Percentiles rank a stretch among this genome's conserved stretches.
Evolutionary conservation across 1,140 invertebrate species (phyloP).

Genomic region (Trachymyrmex septentrionalis): DNA sequence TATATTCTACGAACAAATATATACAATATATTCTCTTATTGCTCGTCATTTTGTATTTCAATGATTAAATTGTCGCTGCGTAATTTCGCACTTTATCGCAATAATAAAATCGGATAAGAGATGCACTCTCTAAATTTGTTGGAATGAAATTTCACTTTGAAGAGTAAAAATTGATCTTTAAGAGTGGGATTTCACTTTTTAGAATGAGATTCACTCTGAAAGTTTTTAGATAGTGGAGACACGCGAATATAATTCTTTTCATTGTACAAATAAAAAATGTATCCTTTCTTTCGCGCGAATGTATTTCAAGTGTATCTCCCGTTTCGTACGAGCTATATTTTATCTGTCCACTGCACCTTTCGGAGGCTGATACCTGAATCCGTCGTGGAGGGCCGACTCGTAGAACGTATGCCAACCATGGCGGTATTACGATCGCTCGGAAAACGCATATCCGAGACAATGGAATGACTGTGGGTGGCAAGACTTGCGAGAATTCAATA

Average conservation of each 20-base stretch:
- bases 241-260: neutral
- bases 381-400: slow-evolving; percentile 26
- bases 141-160: too few relatives aligned
- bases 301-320: slow-evolving; percentile 1
- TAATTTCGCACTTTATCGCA: neutral
- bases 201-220: too few relatives aligned
- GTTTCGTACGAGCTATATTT: slow-evolving; percentile 28
- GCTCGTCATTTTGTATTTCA: neutral
- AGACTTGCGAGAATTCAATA: slow-evolving; percentile 47
- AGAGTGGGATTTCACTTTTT: too few relatives aligned
- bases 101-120: neutral
- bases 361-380: slow-evolving; percentile 21
- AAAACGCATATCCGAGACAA: slow-evolving; percentile 34
- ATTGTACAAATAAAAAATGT: neutral
- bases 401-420: slow-evolving; percentile 47
- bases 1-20: neutral
- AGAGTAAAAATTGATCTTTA: too few relatives aligned
- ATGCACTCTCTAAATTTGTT: too few relatives aligned
- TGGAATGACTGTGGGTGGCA: slow-evolving; percentile 41
- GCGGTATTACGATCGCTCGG: slow-evolving; percentile 41
- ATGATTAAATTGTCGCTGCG: neutral
- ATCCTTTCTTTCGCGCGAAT: neutral
- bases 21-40: too few relatives aligned
- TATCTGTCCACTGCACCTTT: slow-evolving; percentile 39
- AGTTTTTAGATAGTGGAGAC: too few relatives aligned